Base-by-base conservation (phyloP, 2,888 invertebrate species). In the Epinotia brunnichana region DNA sequence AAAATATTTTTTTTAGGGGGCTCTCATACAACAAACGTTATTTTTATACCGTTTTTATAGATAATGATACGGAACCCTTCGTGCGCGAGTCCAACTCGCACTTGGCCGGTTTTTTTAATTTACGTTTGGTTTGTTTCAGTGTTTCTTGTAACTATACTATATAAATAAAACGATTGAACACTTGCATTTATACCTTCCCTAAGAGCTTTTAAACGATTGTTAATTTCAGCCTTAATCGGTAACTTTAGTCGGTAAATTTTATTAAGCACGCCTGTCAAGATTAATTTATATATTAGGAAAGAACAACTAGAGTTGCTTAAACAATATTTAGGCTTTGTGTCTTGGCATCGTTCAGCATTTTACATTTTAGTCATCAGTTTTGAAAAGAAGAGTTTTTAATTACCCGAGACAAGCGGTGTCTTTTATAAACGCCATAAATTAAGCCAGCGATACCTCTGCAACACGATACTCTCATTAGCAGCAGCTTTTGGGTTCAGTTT, bases 401-500 rank as follows among this genome's bases (percentile, higher is more conserved):
- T 48, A 48, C 24, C 19, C 48, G 15, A 29, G n/a, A 62, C 15
- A 9, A 17, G 39, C 59, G 59, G 64, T 69, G 35, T 44, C 70
- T 75, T 74, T 81, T 78, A 80, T 79, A 74, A 79, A 75, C 75
- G 74, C 77, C 71, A 79, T 82, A 81, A 81, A 83, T 83, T 81
- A 69, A 76, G 75, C 77, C 64, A 71, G 77, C 76, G 73, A 73
- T 75, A 75, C 75, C 69, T 73, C 75, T 39, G 74, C 76, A 81
- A 77, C 75, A 73, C 71, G 79, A 79, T 77, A 78, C 76, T 78
- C 81, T 83, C 81, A 83, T 82, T 86, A 80, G 77, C 76, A 74
- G 78, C 75, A 76, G 75, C 73, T 78, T 76, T 75, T 75, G 75
- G 74, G 62, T 70, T 70, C 64, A 76, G 74, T 77, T 82, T 83